These are phyloP conservation scores for Synanthedon formicaeformis DNA, from an alignment of 2,888 invertebrate species.

Conservation along the genomic window DNA sequence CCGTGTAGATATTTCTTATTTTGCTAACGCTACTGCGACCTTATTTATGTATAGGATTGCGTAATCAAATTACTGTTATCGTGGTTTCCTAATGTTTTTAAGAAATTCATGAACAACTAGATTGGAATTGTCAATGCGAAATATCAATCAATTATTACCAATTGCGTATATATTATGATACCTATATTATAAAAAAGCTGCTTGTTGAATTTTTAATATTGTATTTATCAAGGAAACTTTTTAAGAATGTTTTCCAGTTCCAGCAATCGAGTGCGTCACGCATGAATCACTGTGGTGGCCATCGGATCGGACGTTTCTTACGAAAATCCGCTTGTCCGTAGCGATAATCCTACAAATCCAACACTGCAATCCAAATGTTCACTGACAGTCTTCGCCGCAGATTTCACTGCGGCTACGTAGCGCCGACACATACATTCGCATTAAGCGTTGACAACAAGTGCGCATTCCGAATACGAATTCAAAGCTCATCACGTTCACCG, in stretches of 20 bases:
- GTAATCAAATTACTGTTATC: background rate
- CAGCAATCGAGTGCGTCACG: constrained; percentile 65
- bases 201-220: background rate
- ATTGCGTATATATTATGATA: too few relatives aligned
- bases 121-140: background rate
- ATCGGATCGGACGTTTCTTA: constrained; percentile 43
- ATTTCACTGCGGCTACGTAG: constrained; percentile 43
- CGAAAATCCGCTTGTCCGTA: constrained; percentile 40
- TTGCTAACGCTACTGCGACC: background rate
- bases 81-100: background rate
- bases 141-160: too few relatives aligned
- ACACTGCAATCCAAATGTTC: constrained; percentile 69
- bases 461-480: constrained; percentile 51
- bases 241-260: constrained; percentile 49
- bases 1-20: too few relatives aligned
- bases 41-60: background rate
- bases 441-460: constrained; percentile 38
- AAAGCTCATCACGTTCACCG: constrained; percentile 47
- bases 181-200: too few relatives aligned
- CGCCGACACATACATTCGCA: constrained; percentile 25
- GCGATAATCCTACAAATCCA: constrained; percentile 41
- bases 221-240: constrained; percentile 3
- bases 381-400: constrained; percentile 44
- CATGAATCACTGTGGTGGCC: constrained; percentile 66
- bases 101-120: background rate